phyloP scores from a whole-genome alignment of 2,113 vertebrate genomes.

The Globicephala melas region DNA sequence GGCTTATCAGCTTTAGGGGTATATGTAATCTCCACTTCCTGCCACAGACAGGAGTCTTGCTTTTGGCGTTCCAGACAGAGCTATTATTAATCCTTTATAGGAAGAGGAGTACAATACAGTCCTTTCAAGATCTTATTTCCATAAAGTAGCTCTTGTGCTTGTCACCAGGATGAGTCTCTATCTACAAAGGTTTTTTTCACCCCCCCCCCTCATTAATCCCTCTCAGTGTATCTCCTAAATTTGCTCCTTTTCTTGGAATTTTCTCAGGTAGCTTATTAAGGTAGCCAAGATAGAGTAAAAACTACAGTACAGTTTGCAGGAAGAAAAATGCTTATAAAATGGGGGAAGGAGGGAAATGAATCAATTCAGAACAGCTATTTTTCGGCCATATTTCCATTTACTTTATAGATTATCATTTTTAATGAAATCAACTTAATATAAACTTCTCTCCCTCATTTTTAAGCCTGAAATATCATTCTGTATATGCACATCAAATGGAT shows the following conservation, averaged over 20 bases:
- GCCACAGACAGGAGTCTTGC: background rate
- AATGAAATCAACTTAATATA: constrained; percentile 8
- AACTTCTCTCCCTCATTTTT: background rate
- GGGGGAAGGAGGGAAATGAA: background rate
- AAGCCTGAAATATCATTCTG: background rate
- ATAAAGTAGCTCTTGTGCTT: background rate
- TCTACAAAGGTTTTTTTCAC: background rate
- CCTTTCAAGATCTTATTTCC: constrained; percentile 19
- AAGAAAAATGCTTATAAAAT: constrained; percentile 39
- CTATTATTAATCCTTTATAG: background rate
- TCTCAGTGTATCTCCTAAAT: background rate
- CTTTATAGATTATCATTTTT: constrained; percentile 30
- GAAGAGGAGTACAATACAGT: background rate
- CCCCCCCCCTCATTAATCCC: background rate
- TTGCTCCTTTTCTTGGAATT: constrained; percentile 19
- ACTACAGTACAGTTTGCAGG: background rate
- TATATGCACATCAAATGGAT: background rate
- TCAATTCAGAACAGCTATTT: background rate
- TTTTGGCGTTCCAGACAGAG: background rate
- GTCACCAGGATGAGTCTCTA: background rate
- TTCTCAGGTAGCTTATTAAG: constrained; percentile 16
- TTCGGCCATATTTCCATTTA: background rate
- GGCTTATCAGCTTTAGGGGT: background rate
- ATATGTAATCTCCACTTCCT: background rate
- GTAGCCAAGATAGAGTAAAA: background rate